phyloP scores from a whole-genome alignment of 2,888 invertebrate species.

The Ischnura elegans region DNA sequence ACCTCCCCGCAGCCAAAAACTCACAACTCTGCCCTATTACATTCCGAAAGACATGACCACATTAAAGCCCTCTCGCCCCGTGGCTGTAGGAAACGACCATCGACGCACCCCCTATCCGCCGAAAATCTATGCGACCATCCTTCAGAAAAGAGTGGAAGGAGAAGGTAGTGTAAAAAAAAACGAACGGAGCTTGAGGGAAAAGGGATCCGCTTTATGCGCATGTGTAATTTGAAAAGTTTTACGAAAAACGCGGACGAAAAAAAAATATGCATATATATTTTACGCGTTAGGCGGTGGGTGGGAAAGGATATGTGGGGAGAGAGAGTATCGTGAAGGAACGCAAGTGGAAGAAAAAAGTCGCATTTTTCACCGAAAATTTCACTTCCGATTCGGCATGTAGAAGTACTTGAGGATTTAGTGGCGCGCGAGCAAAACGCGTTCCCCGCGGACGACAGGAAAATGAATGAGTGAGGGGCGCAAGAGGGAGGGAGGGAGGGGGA shows the following conservation, averaged over 20 bases:
- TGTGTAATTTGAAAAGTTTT: slow-evolving; percentile 35
- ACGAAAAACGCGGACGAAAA: neutral
- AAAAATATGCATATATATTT: no score
- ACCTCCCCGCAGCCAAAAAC: neutral
- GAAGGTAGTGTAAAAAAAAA: neutral
- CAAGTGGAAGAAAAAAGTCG: neutral
- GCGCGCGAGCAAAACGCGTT: neutral
- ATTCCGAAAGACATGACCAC: neutral
- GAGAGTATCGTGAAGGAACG: neutral
- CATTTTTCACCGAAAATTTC: slow-evolving; percentile 31
- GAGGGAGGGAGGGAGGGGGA: neutral
- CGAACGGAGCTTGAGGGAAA: neutral
- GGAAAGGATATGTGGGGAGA: neutral
- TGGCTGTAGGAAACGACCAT: neutral
- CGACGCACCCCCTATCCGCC: neutral
- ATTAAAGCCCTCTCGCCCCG: neutral
- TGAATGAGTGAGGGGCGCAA: neutral
- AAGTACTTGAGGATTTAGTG: slow-evolving; percentile 31
- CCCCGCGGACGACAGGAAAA: neutral
- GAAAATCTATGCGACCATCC: neutral
- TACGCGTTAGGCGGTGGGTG: no score
- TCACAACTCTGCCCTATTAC: neutral
- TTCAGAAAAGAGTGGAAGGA: neutral
- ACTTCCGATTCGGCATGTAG: slow-evolving; percentile 31
- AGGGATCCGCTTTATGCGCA: neutral